phyloP scores from a whole-genome alignment of 2,113 vertebrate species.

The Chlorodrepanis virens region DNA sequence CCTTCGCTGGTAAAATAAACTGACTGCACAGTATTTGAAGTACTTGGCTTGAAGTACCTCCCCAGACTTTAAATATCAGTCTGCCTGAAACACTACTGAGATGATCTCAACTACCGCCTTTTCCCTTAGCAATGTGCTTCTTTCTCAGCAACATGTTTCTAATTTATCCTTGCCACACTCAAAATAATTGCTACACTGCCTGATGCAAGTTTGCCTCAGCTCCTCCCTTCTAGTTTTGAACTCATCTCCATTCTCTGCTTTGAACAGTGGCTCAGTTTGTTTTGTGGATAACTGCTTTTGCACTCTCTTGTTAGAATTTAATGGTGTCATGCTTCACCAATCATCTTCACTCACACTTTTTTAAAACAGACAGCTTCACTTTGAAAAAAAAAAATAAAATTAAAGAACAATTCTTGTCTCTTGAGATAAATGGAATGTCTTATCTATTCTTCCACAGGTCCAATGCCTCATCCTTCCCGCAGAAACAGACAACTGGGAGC shows the following conservation, averaged over 20 bases:
- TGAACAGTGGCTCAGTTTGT: neutral
- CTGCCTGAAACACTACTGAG: neutral
- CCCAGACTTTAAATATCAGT: constrained; percentile 8
- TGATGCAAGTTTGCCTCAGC: neutral
- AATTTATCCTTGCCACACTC: neutral
- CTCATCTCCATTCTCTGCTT: neutral
- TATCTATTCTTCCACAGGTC: neutral
- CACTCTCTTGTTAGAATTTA: neutral
- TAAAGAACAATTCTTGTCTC: neutral
- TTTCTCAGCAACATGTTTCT: neutral
- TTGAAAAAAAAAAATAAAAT: neutral
- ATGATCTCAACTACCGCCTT: neutral
- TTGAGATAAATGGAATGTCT: neutral
- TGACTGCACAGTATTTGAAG: constrained; percentile 3
- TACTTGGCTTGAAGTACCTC: constrained; percentile 12
- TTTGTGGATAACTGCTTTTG: neutral
- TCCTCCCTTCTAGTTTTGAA: neutral
- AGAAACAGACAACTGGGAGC: neutral
- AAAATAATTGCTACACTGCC: neutral
- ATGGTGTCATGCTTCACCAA: neutral
- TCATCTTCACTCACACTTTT: neutral
- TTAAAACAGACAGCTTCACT: neutral
- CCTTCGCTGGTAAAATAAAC: neutral
- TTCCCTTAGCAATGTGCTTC: neutral
- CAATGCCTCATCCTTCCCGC: neutral